These are phyloP conservation scores for Bombus affinis DNA, from an alignment of 1,140 invertebrate species.

Conservation along the genomic window DNA sequence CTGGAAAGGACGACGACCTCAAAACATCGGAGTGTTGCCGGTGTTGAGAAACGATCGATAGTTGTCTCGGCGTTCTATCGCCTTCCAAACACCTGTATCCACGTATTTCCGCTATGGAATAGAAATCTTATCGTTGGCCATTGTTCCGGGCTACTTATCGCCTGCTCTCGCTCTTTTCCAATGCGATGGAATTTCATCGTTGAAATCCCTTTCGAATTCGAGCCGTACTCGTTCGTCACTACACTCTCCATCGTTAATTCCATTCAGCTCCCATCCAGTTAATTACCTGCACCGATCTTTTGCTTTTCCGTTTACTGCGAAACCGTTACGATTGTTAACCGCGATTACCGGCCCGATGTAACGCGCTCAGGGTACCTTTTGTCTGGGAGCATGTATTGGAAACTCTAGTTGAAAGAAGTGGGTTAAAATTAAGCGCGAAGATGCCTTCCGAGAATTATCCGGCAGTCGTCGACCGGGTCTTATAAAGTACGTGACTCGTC, in stretches of 20 bases:
- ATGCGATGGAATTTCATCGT: conserved; percentile 1
- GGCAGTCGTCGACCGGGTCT: background rate
- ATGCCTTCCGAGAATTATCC: background rate
- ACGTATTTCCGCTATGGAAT: conserved; percentile 36
- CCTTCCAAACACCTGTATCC: conserved; percentile 52
- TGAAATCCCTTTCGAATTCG: conserved; percentile 1
- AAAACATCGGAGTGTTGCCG: conserved; percentile 56
- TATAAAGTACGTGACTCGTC: conserved; percentile 9
- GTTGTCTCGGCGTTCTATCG: conserved; percentile 52
- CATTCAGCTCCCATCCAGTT: background rate
- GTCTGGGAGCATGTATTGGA: background rate
- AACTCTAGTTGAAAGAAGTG: background rate
- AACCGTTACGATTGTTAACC: background rate
- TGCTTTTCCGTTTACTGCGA: background rate
- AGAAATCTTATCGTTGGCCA: conserved; percentile 22
- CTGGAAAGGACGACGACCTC: conserved; percentile 72
- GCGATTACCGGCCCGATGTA: too few relatives aligned
- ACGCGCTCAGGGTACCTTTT: background rate
- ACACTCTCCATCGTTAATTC: background rate
- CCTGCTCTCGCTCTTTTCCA: background rate
- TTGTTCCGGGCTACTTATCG: background rate
- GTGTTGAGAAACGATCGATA: conserved; percentile 72
- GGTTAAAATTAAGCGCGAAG: conserved; percentile 16
- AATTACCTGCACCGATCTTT: background rate
- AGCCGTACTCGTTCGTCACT: background rate